A percentile compares a stretch with the other conserved stretches of the same genome.
phyloP scores from a whole-genome alignment of 2,888 invertebrate genomes.

The Microctonus hyperodae region DNA sequence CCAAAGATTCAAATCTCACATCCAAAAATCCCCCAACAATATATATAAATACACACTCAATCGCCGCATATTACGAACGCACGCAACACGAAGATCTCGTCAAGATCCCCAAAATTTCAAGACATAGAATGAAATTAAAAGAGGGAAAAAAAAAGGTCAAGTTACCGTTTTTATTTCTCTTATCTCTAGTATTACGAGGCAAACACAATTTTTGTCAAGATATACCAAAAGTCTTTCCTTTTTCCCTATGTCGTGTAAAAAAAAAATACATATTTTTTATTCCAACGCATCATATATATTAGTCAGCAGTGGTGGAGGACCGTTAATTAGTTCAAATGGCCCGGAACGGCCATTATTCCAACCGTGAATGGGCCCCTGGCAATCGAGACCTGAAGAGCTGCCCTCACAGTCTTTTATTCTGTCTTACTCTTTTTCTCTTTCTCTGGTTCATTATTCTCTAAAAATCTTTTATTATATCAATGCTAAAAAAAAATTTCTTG shows the following conservation, averaged over 20 bases:
- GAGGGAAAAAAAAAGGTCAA: constrained; percentile 18
- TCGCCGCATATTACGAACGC: constrained; percentile 18
- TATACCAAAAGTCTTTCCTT: constrained; percentile 12
- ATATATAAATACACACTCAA: constrained; percentile 16
- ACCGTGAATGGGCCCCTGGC: constrained; percentile 20
- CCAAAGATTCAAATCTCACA: constrained; percentile 30
- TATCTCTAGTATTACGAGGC: constrained; percentile 37
- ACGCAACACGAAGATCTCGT: constrained; percentile 12
- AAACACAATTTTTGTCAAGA: constrained; percentile 36
- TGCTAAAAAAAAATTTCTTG: neutral
- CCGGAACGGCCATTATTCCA: constrained; percentile 29
- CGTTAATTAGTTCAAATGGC: constrained; percentile 38
- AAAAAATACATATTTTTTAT: neutral
- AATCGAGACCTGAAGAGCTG: constrained; percentile 22
- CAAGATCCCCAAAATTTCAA: constrained; percentile 20
- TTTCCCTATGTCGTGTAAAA: constrained; percentile 8
- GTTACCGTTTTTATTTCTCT: constrained; percentile 25
- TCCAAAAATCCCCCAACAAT: constrained; percentile 10
- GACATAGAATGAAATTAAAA: neutral
- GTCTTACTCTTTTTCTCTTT: neutral
- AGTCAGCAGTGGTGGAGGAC: constrained; percentile 19
- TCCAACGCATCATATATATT: constrained; percentile 12
- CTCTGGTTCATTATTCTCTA: neutral
- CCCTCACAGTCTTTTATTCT: neutral
- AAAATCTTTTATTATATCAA: neutral